Evolutionary conservation across 2,888 invertebrate species (phyloP), one percentile per base, ranked within the genome.

Genomic region (Ischnura elegans): DNA sequence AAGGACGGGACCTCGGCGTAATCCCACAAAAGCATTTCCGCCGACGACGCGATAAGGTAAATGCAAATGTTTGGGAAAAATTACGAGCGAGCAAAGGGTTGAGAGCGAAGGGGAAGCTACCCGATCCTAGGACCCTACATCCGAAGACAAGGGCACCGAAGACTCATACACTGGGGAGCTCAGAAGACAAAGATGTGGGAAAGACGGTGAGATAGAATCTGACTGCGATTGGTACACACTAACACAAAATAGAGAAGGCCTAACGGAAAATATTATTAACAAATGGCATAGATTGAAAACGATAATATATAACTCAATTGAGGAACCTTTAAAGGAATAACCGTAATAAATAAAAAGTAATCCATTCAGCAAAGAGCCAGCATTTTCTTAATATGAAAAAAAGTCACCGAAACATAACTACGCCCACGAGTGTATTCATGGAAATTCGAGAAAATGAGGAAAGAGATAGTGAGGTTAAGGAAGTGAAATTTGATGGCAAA

Each of bases 21-120:
- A 76, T 76, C 76, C 76, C 76, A n/a, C 36, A 13, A 36, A 76
- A 36, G 76, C 76, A 76, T 76, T 76, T 29, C 76, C 29, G 76
- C 29, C n/a, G 76, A 76, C 76, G 76, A 76, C 76, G 36, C 76
- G 76, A 76, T 76, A 76, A 76, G 76, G 76, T 76, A 76, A 76
- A 76, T 76, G 76, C 76, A 76, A 76, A 76, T 76, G 76, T 76
- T 36, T 76, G 76, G 36, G 36, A 76, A 76, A 36, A 76, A 76
- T 76, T 76, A 76, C 76, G 76, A 36, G 76, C 76, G 76, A 6
- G 25, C 55, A 3, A 55, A 21, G 55, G 21, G 47, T 47, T 47
- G 47, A 5, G 29, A 66, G 29, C 8, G n/a, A 29, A 29, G n/a
- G 5, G 76, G 36, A 16, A 6, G 76, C 29, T 36, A 61, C 36